These are phyloP conservation scores for Epinephelus lanceolatus DNA, from an alignment of 2,113 vertebrate species.

Conservation along the genomic window DNA sequence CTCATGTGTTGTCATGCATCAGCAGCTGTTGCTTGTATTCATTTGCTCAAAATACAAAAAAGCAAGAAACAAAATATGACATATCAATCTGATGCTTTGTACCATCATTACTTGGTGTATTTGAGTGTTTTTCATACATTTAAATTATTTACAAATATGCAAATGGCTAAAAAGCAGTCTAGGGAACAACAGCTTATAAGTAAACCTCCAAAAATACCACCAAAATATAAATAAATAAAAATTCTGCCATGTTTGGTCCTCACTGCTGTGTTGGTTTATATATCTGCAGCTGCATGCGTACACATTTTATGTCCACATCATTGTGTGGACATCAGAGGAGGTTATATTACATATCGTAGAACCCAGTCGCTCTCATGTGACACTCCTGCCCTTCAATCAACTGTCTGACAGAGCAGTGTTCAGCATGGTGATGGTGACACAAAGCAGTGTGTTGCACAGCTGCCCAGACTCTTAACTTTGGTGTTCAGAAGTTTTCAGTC, in stretches of 20 bases:
- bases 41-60: neutral
- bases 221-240: too few species aligned
- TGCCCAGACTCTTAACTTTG: neutral
- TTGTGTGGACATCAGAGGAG: neutral
- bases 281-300: constrained; percentile 25
- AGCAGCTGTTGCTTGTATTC: neutral
- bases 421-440: neutral
- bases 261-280: neutral
- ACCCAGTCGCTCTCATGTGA: constrained; percentile 3
- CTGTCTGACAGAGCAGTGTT: neutral
- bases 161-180: neutral
- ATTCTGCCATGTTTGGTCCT: too few species aligned
- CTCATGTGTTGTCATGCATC: neutral
- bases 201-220: neutral
- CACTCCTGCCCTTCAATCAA: constrained; percentile 14
- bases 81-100: too few species aligned
- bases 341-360: constrained; percentile 29
- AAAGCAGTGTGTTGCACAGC: neutral
- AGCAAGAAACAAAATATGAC: too few species aligned
- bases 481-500: neutral
- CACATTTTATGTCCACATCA: constrained; percentile 3
- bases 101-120: too few species aligned
- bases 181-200: neutral
- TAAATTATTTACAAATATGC: neutral
- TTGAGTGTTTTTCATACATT: too few species aligned